Evolutionary conservation across 2,888 invertebrate genomes (phyloP).

Genomic region (Nephrotoma appendiculata): DNA sequence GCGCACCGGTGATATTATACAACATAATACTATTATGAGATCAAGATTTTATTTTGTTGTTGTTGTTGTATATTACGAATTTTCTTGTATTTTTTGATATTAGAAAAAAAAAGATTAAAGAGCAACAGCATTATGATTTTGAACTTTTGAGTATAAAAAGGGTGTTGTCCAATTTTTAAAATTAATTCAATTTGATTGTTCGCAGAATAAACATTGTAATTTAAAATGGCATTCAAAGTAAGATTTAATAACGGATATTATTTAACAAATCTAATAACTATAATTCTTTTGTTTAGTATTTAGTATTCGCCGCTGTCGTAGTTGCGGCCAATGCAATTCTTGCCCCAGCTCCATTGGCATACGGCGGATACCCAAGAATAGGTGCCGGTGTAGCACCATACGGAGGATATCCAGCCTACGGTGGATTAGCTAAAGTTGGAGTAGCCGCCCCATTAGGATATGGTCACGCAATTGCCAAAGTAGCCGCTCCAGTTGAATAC

Average conservation of each 20-base stretch:
- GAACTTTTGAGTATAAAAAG: not conserved
- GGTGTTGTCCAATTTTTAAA: not conserved
- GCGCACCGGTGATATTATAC: not conserved
- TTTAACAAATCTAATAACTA: not conserved
- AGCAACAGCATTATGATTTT: not conserved
- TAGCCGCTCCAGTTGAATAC: conserved; percentile 18
- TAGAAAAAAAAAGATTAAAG: not conserved
- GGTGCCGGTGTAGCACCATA: conserved; percentile 11
- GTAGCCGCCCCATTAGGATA: conserved; percentile 15
- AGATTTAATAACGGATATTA: not conserved
- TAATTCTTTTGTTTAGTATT: not conserved
- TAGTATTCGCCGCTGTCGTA: not conserved
- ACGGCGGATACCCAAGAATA: not conserved
- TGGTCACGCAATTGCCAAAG: not conserved
- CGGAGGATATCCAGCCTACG: not conserved
- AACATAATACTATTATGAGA: not conserved
- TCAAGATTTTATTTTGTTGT: not conserved
- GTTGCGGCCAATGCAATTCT: not conserved
- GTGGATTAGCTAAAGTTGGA: conserved; percentile 12
- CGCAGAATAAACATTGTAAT: not conserved
- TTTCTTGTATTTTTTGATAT: not conserved
- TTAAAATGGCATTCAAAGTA: not conserved
- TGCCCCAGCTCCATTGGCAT: not conserved
- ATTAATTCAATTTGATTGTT: not conserved
- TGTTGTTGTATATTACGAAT: not conserved